These are phyloP conservation scores for Vulpes lagopus DNA, from an alignment of 2,113 vertebrate species.

Conservation along the genomic window DNA sequence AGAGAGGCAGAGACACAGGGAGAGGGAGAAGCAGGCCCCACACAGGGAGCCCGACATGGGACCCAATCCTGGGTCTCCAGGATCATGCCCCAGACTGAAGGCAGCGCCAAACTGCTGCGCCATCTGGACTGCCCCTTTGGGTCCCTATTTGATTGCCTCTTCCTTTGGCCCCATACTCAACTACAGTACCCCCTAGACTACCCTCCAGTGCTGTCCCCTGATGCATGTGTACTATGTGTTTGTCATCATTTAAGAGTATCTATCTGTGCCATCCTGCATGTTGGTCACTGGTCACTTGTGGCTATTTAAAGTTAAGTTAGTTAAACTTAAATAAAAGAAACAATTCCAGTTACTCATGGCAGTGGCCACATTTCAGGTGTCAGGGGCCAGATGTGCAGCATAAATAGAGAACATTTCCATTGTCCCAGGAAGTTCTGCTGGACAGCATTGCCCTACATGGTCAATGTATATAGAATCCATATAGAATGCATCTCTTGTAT, in stretches of 20 bases:
- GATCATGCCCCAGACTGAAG: too few relatives aligned
- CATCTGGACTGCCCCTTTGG: too few relatives aligned
- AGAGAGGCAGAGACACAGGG: too few relatives aligned
- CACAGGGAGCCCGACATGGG: too few relatives aligned
- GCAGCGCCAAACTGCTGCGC: too few relatives aligned
- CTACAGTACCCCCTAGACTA: too few relatives aligned
- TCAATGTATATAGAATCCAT: fast-evolving
- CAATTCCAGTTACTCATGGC: not conserved
- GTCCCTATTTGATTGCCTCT: not conserved
- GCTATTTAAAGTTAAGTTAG: not conserved
- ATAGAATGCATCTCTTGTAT: too few relatives aligned
- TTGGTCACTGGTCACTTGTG: not conserved
- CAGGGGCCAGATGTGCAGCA: too few relatives aligned
- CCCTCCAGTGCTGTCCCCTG: not conserved
- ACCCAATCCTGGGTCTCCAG: too few relatives aligned
- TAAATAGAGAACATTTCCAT: too few relatives aligned
- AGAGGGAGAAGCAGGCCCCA: too few relatives aligned
- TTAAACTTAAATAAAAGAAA: not conserved
- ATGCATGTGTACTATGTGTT: not conserved
- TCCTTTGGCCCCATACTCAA: not conserved
- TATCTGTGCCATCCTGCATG: fast-evolving
- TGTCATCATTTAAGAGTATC: not conserved
- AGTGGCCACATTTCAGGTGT: not conserved
- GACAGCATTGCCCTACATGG: fast-evolving
- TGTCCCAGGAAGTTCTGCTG: not conserved